Evolutionary conservation across 1,140 invertebrate genomes (phyloP).

Genomic region (Orussus abietinus): DNA sequence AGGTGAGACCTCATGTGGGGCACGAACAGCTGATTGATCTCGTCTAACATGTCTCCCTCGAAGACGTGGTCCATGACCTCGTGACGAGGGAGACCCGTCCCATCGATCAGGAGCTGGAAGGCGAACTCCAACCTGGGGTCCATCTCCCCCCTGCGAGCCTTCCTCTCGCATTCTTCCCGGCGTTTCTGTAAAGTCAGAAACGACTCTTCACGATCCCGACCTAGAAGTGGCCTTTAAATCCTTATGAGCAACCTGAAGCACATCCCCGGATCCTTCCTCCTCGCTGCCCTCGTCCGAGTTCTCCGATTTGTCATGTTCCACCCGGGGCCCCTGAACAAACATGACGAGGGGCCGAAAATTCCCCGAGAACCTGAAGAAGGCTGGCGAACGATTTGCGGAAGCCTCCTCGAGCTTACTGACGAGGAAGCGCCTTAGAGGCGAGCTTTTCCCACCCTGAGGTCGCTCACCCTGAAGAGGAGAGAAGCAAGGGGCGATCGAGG

Average conservation of each 20-base stretch:
- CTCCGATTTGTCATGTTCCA: slow-evolving; percentile 32
- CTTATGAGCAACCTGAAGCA: slow-evolving; percentile 46
- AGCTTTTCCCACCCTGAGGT: too few relatives aligned
- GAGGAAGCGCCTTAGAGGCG: too few relatives aligned
- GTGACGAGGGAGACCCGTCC: slow-evolving; percentile 70
- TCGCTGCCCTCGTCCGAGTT: slow-evolving; percentile 40
- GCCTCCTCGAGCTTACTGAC: too few relatives aligned
- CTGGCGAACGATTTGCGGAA: too few relatives aligned
- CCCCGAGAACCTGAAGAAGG: too few relatives aligned
- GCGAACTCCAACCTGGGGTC: slow-evolving; percentile 83
- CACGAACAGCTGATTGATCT: slow-evolving; percentile 83
- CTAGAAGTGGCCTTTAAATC: too few relatives aligned
- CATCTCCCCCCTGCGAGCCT: slow-evolving; percentile 82
- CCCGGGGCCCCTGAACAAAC: slow-evolving; percentile 44
- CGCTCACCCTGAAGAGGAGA: too few relatives aligned
- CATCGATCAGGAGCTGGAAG: slow-evolving; percentile 81
- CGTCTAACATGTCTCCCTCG: slow-evolving; percentile 83
- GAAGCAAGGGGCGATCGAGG: too few relatives aligned
- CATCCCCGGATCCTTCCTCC: slow-evolving; percentile 40
- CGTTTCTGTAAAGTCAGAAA: slow-evolving; percentile 61
- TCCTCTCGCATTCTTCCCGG: slow-evolving; percentile 85
- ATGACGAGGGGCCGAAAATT: slow-evolving; percentile 19
- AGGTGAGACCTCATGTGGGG: slow-evolving; percentile 83
- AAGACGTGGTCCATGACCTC: slow-evolving; percentile 87
- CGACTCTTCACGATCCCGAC: too few relatives aligned